Evolutionary conservation across 2,888 invertebrate genomes (phyloP).

Genomic region (Steinernema hermaphroditum): DNA sequence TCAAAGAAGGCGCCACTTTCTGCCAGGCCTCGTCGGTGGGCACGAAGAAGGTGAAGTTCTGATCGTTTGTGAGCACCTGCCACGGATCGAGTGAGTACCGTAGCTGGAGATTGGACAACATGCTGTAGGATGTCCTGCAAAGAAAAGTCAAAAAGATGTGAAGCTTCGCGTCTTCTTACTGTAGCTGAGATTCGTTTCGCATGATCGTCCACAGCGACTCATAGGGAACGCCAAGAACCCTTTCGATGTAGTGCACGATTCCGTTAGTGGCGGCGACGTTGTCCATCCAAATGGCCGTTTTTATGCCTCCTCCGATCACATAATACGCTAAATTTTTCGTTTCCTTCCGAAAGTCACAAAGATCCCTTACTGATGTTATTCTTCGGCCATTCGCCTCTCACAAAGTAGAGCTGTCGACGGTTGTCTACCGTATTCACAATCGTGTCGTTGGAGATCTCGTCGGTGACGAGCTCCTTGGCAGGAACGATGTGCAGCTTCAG

Average conservation of each 20-base stretch:
- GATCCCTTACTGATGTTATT: constrained; percentile 65
- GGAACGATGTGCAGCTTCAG: constrained; percentile 67
- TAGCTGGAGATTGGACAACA: constrained; percentile 61
- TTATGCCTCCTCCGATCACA: constrained; percentile 66
- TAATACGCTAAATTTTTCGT: constrained; percentile 63
- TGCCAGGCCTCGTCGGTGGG: constrained; percentile 88
- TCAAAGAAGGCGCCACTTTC: constrained; percentile 69
- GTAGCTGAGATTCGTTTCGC: constrained; percentile 61
- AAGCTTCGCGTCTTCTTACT: no score
- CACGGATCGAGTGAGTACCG: constrained; percentile 65
- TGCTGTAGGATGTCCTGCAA: constrained; percentile 58
- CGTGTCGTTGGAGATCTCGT: constrained; percentile 67
- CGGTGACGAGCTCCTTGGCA: constrained; percentile 64
- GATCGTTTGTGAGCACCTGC: constrained; percentile 66
- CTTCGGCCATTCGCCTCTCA: constrained; percentile 66
- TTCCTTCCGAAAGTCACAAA: neutral
- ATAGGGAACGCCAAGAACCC: constrained; percentile 67
- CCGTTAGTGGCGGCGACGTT: constrained; percentile 67
- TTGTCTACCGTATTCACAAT: constrained; percentile 66
- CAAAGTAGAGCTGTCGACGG: constrained; percentile 64
- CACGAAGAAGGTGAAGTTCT: constrained; percentile 84
- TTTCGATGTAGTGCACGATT: constrained; percentile 67
- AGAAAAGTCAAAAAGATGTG: neutral
- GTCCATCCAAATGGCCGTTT: constrained; percentile 64
- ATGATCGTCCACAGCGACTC: constrained; percentile 63